Base-by-base conservation (phyloP, 2,113 vertebrate species). In the Bostrychus sinensis region DNA sequence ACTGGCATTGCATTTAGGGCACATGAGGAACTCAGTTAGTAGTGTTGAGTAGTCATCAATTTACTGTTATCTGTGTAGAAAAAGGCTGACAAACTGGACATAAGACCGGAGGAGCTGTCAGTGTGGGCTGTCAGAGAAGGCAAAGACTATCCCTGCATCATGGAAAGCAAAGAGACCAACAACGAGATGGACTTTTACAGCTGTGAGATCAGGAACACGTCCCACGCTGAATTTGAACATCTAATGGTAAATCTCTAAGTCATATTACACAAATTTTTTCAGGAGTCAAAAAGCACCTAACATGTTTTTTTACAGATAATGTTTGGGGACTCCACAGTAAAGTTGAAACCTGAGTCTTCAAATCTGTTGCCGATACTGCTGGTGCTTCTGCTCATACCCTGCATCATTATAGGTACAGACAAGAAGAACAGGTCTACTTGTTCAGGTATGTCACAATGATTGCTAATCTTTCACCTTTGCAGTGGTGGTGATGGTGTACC, bases 81-180 rank as follows among this genome's bases (percentile, higher is more conserved):
- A 95, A 91, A 84, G 69, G 86, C 85, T 2, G 96, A 98, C 80
- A 72, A 86, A n/a, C 90, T 99, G 80, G 82, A 91, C 57, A 92
- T 99, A 72, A 90, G 22, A 22, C 22, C 7, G 20, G 64, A 45
- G 0, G 97, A 99, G 56, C 55, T 99, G 30, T 86, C 78, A 3
- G 91, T 93, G n/a, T 83, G 83, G 45, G 92, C 80, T 0, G 39
- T 91, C 22, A 69, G 70, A 7, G 64, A 78, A 7, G 72, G 76
- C 4, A 70, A 80, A 13, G 1, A 62, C 6, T 38, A 81, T 0
- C 3, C 0, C n/a, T 97, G 96, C 85, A 73, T 42, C 20, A 75
- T 94, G 62, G 67, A 85, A 41, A 61, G 39, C 8, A 91, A 93
- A 56, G 90, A 91, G 7, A 37, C 3, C 16, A 76, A 50, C 4